A percentile compares a stretch with the other conserved stretches of the same genome.
Evolutionary conservation across 2,113 vertebrate species (phyloP).

Genomic region (Papio anubis): DNA sequence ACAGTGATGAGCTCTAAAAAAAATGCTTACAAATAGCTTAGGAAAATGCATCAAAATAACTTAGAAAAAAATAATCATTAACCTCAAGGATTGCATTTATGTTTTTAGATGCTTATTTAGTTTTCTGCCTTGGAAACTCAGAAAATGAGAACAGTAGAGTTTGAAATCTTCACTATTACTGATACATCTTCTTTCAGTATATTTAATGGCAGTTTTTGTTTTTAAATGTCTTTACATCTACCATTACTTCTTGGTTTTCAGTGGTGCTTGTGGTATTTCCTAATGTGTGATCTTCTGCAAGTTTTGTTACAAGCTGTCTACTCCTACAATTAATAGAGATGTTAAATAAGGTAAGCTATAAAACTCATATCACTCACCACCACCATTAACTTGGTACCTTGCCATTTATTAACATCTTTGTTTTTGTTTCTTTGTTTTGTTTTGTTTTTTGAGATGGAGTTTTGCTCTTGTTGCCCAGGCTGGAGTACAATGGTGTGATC

Average conservation of each 20-base stretch:
- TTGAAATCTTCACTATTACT: not conserved
- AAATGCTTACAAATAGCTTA: not conserved
- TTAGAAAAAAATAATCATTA: not conserved
- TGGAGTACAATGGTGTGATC: too few species aligned
- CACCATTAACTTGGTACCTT: not conserved
- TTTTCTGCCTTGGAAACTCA: not conserved
- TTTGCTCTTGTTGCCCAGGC: too few species aligned
- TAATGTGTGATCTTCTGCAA: constrained; percentile 15
- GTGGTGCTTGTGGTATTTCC: not conserved
- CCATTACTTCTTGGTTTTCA: not conserved
- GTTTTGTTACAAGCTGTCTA: constrained; percentile 7
- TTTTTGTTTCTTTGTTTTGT: not conserved
- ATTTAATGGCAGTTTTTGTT: not conserved
- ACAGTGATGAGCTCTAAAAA: not conserved
- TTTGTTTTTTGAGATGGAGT: too few species aligned
- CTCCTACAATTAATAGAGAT: not conserved
- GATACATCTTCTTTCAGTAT: not conserved
- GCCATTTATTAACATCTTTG: not conserved
- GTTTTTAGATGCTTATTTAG: not conserved
- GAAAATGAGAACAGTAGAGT: not conserved
- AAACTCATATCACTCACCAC: not conserved
- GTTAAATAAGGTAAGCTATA: constrained; percentile 14
- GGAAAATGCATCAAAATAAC: not conserved
- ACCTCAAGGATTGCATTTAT: not conserved
- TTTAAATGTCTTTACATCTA: not conserved